Base-by-base conservation (phyloP, 2,113 vertebrate genomes). In the Poicephalus gulielmi region DNA sequence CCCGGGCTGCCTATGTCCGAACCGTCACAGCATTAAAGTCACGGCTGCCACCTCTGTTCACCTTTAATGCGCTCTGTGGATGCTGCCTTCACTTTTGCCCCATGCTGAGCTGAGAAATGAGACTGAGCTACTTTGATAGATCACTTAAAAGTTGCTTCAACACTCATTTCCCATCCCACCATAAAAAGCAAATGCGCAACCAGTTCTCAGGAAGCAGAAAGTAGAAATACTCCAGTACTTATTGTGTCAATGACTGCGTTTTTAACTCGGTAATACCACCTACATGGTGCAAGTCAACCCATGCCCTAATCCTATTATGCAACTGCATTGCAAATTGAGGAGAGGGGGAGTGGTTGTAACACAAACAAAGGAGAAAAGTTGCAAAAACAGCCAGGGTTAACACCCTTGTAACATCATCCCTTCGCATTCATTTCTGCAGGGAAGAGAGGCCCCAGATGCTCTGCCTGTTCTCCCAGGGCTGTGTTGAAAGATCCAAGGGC, bases 361-460 rank as follows among this genome's bases (percentile, higher is more conserved):
- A 41, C 83, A 87, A 47, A 86, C 60, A 71, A 89, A 94, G 78
- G 86, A 86, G 69, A 92, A 78, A 83, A 88, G 50, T 79, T 44
- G 33, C 50, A 83, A 35, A 50, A 91, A 84, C 37, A 90, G 75
- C 52, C 71, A 44, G 80, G 86, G 94, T 64, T 64, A 95, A 88
- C 90, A 90, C 95, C 92, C 86, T 28, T 78, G 80, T 94, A 94
- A 94, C 88, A 95, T 95, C 95, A 96, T 90, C 83, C 85, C 16
- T 33, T 4, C 69, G 74, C 81, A 59, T 66, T 86, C 60, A 33
- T 24, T 75, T 69, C 69, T 91, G 80, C 39, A 16, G 86, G 62
- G 79, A 59, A 57, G 70, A 17, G 92, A 86, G 88, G 96, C 85
- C 93, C 91, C 90, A 57, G 49, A 63, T 7, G 73, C 92, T 80